Percentiles rank a stretch among this genome's conserved stretches.
These are phyloP conservation scores for Eupleurogrammus muticus DNA, from an alignment of 2,797 vertebrate species.

Conservation along the genomic window DNA sequence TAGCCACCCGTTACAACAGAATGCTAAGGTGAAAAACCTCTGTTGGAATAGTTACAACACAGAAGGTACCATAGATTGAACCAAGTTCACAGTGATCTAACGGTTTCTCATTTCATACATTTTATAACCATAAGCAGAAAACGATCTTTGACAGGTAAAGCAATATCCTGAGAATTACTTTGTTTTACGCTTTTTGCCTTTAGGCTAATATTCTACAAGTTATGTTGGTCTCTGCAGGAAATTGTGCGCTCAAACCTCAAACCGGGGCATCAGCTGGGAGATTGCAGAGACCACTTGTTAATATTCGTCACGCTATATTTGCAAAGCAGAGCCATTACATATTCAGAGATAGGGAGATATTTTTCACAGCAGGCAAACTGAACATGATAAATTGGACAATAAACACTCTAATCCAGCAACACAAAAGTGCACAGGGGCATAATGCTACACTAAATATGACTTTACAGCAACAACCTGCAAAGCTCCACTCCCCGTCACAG, in stretches of 20 bases:
- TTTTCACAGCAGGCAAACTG: constrained; percentile 74
- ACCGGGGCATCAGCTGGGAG: constrained; percentile 59
- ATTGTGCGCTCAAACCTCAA: constrained; percentile 43
- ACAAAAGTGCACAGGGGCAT: constrained; percentile 70
- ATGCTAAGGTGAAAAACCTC: constrained; percentile 53
- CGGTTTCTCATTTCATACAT: constrained; percentile 56
- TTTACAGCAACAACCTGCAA: constrained; percentile 43
- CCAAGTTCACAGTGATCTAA: constrained; percentile 38
- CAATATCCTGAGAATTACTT: constrained; percentile 54
- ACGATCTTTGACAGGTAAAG: constrained; percentile 43
- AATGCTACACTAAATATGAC: constrained; percentile 71
- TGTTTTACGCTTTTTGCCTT: constrained; percentile 53
- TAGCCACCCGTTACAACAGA: constrained; percentile 31
- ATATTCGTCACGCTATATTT: constrained; percentile 75
- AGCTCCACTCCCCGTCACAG: constrained; percentile 38
- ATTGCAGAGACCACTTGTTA: constrained; percentile 68
- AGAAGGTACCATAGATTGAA: constrained; percentile 21
- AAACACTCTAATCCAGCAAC: constrained; percentile 80
- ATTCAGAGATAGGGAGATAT: constrained; percentile 76
- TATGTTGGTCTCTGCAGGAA: constrained; percentile 64
- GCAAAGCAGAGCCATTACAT: constrained; percentile 70
- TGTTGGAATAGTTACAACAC: constrained; percentile 24
- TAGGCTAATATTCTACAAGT: constrained; percentile 54
- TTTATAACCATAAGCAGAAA: constrained; percentile 46
- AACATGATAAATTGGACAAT: constrained; percentile 85